Evolutionary conservation across 1,140 invertebrate genomes (phyloP), one percentile per base, ranked within the genome.

Genomic region (Drosophila tristis): DNA sequence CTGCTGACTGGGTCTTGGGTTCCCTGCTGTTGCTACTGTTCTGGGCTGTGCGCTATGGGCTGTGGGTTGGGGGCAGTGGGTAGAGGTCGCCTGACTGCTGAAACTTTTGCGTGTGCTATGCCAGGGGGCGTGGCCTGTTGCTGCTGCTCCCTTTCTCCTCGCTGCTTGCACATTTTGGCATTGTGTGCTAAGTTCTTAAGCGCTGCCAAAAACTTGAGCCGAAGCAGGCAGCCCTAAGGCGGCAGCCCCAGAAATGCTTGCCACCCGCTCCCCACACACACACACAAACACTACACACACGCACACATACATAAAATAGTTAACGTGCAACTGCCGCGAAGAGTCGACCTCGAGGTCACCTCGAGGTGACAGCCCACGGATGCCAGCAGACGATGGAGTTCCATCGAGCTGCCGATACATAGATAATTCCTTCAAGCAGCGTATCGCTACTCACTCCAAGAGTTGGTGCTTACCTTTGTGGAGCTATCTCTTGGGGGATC

Each of bases 111-210:
- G 51, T 70, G 63, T 62, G 76, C 49, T 65, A 20, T 23, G 65
- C 43, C 63, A 49, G 51, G 65, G 43, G 55, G 51, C 50, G 63
- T 63, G 50, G 55, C 48, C 44, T 49, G 25, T 57, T 9, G 2
- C 13, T 13, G 7, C 11, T 2, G 13, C 2, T 13, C 43, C 50
- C 15, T 44, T 39, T 47, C 31, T 74, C 49, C 73, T 62, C 20
- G n/a, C 57, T 25, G 73, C 62, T 48, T 65, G 54, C 72, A 67
- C 53, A 80, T 84, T 68, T 73, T 64, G 74, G 82, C 74, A 78
- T 86, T 86, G 78, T 89, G 74, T 76, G 78, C 68, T 89, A 82
- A 87, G 84, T 87, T 87, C 82, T 87, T 87, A 87, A 86, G 81
- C 81, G 70, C 82, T 86, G 78, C 78, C 81, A 87, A 81, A 86